A percentile compares a stretch with the other conserved stretches of the same genome.
Evolutionary conservation across 2,888 invertebrate genomes (phyloP).

Genomic region (Eupithecia tripunctaria): DNA sequence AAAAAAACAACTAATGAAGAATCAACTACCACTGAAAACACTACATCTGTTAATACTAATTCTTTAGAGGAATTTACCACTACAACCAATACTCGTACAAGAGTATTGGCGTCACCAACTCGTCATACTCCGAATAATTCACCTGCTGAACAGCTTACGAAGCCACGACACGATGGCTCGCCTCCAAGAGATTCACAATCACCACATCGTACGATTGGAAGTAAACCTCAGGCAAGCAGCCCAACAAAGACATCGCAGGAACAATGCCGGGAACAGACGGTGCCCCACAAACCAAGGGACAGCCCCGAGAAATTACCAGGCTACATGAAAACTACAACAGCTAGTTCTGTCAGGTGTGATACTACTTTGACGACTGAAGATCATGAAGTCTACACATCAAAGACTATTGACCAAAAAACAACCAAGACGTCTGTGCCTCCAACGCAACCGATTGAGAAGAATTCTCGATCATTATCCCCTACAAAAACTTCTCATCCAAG

Average conservation of each 20-base stretch:
- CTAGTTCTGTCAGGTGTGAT: slow-evolving; percentile 39
- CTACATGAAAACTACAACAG: slow-evolving; percentile 42
- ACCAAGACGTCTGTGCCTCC: slow-evolving; percentile 34
- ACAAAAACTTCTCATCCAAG: slow-evolving; percentile 33
- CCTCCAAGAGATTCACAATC: slow-evolving; percentile 36
- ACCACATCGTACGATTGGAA: slow-evolving; percentile 15
- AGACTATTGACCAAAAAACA: slow-evolving; percentile 25
- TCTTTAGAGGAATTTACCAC: slow-evolving; percentile 36
- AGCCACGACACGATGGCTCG: slow-evolving; percentile 27
- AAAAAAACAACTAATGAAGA: slow-evolving; percentile 37
- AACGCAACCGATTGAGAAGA: slow-evolving; percentile 27
- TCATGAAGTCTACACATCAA: slow-evolving; percentile 23
- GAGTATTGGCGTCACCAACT: slow-evolving; percentile 40
- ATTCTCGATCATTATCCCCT: slow-evolving; percentile 27
- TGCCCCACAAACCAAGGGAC: slow-evolving; percentile 21
- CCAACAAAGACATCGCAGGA: slow-evolving; percentile 18
- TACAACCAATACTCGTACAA: slow-evolving; percentile 34
- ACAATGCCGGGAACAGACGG: slow-evolving; percentile 8
- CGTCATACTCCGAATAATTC: slow-evolving; percentile 34
- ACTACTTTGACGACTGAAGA: slow-evolving; percentile 30
- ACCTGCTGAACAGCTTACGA: slow-evolving; percentile 32
- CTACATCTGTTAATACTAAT: slow-evolving; percentile 38
- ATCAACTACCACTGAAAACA: slow-evolving; percentile 42
- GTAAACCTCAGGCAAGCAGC: slow-evolving; percentile 14
- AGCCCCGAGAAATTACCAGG: slow-evolving; percentile 37